A percentile compares a stretch with the other conserved stretches of the same genome.
These are phyloP conservation scores for Drosophila heteroneura DNA, from an alignment of 2,888 invertebrate genomes.

Conservation along the genomic window DNA sequence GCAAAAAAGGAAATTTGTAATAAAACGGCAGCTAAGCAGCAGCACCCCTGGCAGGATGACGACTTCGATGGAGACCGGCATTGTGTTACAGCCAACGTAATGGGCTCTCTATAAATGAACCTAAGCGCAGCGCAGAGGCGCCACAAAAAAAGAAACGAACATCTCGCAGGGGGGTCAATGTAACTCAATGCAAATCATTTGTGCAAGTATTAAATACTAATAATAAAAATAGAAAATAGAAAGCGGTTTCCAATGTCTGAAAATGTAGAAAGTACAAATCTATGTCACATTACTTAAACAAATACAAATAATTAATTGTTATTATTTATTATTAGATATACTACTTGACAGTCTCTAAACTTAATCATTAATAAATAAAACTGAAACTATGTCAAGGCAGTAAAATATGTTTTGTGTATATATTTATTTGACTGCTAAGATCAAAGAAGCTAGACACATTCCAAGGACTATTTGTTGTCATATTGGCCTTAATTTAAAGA, in stretches of 20 bases:
- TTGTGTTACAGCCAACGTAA: slow-evolving; percentile 68
- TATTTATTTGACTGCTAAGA: background rate
- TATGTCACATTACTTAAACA: background rate
- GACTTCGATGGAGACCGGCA: slow-evolving; percentile 57
- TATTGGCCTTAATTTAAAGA: background rate
- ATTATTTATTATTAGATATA: background rate
- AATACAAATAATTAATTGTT: background rate
- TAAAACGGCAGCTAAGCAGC: slow-evolving; percentile 55
- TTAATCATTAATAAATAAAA: background rate
- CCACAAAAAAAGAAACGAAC: background rate
- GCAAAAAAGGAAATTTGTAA: slow-evolving; percentile 44
- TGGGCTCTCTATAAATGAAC: slow-evolving; percentile 33
- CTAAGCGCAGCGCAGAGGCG: slow-evolving; percentile 28
- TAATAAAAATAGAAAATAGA: background rate
- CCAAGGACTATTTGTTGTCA: background rate
- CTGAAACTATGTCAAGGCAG: background rate
- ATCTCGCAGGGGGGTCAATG: too few species aligned
- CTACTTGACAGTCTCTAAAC: background rate
- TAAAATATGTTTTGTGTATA: too few species aligned
- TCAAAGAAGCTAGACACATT: background rate
- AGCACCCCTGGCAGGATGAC: slow-evolving; percentile 57
- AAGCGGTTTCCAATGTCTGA: background rate
- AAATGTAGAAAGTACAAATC: background rate
- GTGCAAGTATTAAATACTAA: background rate
- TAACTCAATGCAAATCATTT: background rate